Evolutionary conservation across 2,888 invertebrate genomes (phyloP), one percentile per base, ranked within the genome.

Genomic region (Drosophila formosana): DNA sequence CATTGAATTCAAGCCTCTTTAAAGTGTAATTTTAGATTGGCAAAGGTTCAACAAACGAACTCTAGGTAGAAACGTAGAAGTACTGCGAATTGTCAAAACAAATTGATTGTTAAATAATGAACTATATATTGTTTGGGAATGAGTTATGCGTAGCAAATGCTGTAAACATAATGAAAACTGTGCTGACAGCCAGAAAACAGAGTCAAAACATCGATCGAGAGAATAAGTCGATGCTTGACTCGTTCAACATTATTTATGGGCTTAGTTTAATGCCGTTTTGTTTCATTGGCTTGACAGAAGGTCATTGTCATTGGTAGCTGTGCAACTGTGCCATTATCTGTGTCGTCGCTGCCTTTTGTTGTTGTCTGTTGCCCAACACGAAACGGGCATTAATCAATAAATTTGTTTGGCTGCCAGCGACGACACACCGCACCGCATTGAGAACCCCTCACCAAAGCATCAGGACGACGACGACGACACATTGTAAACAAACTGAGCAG

Each of bases 21-120:
- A 47, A 55, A 62, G 7, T 41, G 9, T 32, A 23, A 60, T 67
- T 66, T 58, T 30, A 39, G 62, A 57, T 45, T 53, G 49, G n/a
- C 23, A 49, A 53, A 39, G 41, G 41, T 26, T 43, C 37, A 47
- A 43, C 32, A 50, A 60, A 56, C 45, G 32, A n/a, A 65, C 28
- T 11, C 0, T 9, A 32, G 8, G 23, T 41, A 23, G 26, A 18
- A 39, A 39, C n/a, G 39, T 43, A 47, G 28, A 56, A 62, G 51
- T 68, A 43, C 69, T 69, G 69, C 75, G 69, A 75, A 75, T 76
- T 49, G 51, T 86, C 72, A 88, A 56, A 77, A 80, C 79, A 83
- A 87, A 91, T 90, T 90, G 89, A 91, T 90, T 75, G 87, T 80
- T 68, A 88, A 77, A 89, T 91, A 91, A 91, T 91, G 90, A 91